Evolutionary conservation across 2,797 vertebrate species (phyloP), one percentile per base, ranked within the genome.

Genomic region (Scolopax rusticola): DNA sequence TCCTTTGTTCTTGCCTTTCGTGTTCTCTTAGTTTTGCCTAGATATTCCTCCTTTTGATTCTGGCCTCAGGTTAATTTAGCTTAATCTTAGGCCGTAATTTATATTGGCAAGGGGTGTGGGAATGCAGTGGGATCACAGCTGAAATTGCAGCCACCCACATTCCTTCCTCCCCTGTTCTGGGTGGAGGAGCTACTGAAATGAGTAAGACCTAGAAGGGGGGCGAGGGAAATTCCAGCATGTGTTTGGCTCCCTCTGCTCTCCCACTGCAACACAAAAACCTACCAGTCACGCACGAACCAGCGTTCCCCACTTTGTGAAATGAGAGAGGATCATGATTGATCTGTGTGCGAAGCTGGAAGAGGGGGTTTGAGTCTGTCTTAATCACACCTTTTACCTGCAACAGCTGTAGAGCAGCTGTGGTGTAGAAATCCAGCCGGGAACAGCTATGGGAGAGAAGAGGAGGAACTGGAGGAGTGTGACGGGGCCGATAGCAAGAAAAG

Each of bases 41-140:
- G 41, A 83, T 92, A 56, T 50, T 92, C 28, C 28, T 90, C 30
- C 33, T 84, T 93, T 67, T 84, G 40, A 54, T 84, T 91, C 40
- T 90, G 59, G 87, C 79, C 56, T 70, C 6, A 41, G 4, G n/a
- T 93, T 88, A 93, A 70, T 90, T 93, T 84, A 79, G 78, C 74
- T 82, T 61, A 40, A 0, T 82, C 51, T 75, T 57, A 68, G 43
- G 51, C 71, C 0, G 1, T 47, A 45, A 65, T 91, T 84, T 88
- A 7, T 87, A 23, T 83, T 95, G 84, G 61, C 57, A 75, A 60
- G 24, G 27, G 41, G 24, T 75, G 57, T 95, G 87, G 68, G 83
- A 91, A 91, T 81, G 28, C 48, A 80, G 68, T 87, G 84, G 84
- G 88, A 90, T 94, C 25, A 5, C 74, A 76, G 51, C 67, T 87